A percentile compares a stretch with the other conserved stretches of the same genome.
Evolutionary conservation across 2,888 invertebrate genomes (phyloP).

Genomic region (Nycteola revayana): DNA sequence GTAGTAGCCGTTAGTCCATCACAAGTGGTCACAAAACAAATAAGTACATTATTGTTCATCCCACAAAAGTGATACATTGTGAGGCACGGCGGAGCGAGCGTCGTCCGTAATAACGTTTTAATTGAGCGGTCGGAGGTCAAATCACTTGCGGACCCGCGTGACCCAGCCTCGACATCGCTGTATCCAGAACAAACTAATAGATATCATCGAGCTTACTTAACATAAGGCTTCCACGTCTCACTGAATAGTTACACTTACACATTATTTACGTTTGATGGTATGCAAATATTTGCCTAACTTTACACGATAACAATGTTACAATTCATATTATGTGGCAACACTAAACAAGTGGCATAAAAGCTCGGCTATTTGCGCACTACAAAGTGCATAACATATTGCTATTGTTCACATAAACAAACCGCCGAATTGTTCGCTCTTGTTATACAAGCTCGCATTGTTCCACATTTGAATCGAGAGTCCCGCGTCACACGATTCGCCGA

Average conservation of each 20-base stretch:
- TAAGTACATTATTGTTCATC: slow-evolving; percentile 17
- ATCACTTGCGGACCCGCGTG: slow-evolving; percentile 69
- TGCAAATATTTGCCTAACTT: slow-evolving; percentile 28
- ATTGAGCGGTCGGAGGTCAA: slow-evolving; percentile 78
- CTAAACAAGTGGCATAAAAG: slow-evolving; percentile 52
- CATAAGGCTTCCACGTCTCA: neutral
- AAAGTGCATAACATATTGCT: slow-evolving; percentile 54
- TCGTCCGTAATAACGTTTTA: slow-evolving; percentile 63
- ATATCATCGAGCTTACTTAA: slow-evolving; percentile 7
- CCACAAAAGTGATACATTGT: slow-evolving; percentile 39
- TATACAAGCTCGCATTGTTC: slow-evolving; percentile 76
- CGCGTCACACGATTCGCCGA: slow-evolving; percentile 70
- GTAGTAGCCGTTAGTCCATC: slow-evolving; percentile 5
- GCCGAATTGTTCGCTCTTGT: slow-evolving; percentile 69
- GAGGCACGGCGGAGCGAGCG: slow-evolving; percentile 41
- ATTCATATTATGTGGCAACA: slow-evolving; percentile 38
- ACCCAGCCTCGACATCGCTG: slow-evolving; percentile 36
- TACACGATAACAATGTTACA: slow-evolving; percentile 35
- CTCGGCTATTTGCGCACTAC: slow-evolving; percentile 51
- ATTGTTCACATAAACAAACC: slow-evolving; percentile 68
- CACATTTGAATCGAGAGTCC: slow-evolving; percentile 63
- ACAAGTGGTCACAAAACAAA: slow-evolving; percentile 13
- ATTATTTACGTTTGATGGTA: slow-evolving; percentile 8
- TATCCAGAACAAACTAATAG: slow-evolving; percentile 17
- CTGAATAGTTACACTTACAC: neutral